Conservation (phyloP, 2,888 invertebrate genomes). For the Clunio marinus region DNA sequence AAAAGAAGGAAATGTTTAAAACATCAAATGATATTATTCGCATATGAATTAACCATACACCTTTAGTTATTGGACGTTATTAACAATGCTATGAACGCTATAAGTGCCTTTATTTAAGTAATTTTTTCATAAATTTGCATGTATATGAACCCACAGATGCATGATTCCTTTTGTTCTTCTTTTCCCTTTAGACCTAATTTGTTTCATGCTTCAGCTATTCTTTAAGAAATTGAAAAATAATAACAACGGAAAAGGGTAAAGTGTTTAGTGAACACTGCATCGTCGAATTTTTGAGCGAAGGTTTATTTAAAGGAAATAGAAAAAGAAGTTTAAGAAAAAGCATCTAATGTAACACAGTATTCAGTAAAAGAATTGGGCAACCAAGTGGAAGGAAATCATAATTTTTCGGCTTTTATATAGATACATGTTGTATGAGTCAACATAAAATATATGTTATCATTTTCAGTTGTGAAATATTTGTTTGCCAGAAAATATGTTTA, state of each 20-base stretch:
- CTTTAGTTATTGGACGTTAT: too few species aligned
- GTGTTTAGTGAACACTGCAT: slow-evolving; percentile 1
- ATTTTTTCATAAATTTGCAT: too few species aligned
- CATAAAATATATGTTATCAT: background rate
- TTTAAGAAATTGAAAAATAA: background rate
- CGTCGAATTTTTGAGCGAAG: too few species aligned
- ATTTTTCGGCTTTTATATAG: background rate
- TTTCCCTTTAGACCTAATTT: background rate
- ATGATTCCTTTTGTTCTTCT: background rate
- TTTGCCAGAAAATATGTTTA: too few species aligned
- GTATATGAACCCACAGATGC: slow-evolving; percentile 10
- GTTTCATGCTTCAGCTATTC: slow-evolving; percentile 4
- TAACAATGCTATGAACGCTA: background rate
- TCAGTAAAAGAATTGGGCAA: background rate
- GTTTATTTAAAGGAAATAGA: too few species aligned
- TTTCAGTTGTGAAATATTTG: too few species aligned
- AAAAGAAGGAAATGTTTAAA: too few species aligned
- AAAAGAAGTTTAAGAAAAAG: background rate
- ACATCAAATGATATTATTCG: too few species aligned
- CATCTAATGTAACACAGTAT: background rate
- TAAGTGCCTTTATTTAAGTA: too few species aligned
- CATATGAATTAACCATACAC: too few species aligned
- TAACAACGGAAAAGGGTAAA: slow-evolving; percentile 7
- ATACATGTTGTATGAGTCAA: background rate
- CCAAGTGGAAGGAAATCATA: slow-evolving; percentile 19